phyloP scores from a whole-genome alignment of 1,140 invertebrate species.

The Chironomus tepperi region DNA sequence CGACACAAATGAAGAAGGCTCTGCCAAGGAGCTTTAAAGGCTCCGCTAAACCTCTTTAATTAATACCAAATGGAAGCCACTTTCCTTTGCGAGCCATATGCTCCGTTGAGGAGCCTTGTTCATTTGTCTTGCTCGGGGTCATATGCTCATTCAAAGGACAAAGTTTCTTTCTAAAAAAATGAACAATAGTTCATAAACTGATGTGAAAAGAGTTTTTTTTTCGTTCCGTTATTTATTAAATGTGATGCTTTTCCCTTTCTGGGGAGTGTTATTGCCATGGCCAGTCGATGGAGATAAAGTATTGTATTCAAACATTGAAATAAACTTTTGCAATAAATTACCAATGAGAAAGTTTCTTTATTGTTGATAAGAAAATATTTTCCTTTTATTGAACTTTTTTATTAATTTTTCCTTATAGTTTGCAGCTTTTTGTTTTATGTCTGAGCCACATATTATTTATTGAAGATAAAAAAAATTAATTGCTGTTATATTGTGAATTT shows the following conservation, averaged over 20 bases:
- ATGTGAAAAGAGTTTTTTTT: not conserved
- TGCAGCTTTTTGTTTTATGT: no score
- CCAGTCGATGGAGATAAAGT: not conserved
- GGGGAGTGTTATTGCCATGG: not conserved
- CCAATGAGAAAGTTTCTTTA: not conserved
- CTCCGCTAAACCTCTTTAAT: no score
- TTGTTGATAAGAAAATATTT: not conserved
- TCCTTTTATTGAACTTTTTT: not conserved
- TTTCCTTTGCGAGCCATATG: no score
- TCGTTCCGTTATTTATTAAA: not conserved
- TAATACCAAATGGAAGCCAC: no score
- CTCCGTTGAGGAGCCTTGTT: no score
- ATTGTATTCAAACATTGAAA: not conserved
- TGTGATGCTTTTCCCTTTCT: not conserved
- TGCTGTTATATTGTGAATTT: no score
- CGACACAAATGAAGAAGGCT: no score
- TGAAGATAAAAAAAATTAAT: no score
- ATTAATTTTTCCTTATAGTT: not conserved
- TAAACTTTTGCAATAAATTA: not conserved
- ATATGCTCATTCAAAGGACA: no score
- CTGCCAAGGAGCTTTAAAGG: no score
- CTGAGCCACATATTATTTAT: no score
- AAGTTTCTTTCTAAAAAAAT: not conserved
- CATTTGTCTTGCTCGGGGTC: no score
- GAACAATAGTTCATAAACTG: not conserved